phyloP scores from a whole-genome alignment of 2,113 vertebrate species.

The Clupea harengus region DNA sequence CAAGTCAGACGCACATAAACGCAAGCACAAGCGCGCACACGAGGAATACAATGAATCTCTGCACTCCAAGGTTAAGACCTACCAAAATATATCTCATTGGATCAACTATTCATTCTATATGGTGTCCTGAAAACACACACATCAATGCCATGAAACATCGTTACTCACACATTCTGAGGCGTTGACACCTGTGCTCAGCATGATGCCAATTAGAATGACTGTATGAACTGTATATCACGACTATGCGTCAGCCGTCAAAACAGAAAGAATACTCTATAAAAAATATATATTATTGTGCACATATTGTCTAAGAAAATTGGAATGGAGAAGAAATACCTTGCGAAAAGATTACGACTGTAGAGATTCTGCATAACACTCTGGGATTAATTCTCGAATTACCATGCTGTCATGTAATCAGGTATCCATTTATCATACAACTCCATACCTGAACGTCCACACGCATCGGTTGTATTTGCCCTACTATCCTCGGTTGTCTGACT shows the following conservation, averaged over 20 bases:
- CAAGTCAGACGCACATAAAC: no score
- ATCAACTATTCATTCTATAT: not conserved
- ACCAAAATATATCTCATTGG: not conserved
- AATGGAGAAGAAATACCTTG: not conserved
- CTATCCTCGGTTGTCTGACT: not conserved
- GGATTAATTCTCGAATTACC: not conserved
- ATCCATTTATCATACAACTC: not conserved
- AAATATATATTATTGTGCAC: no score
- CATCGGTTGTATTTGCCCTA: not conserved
- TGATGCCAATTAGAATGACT: not conserved
- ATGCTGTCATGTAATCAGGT: not conserved
- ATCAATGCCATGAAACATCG: not conserved
- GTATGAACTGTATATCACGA: no score
- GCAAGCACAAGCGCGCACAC: not conserved
- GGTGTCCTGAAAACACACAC: not conserved
- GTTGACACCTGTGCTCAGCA: not conserved
- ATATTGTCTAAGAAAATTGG: not conserved
- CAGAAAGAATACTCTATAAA: no score
- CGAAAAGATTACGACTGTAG: not conserved
- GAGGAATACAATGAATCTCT: not conserved
- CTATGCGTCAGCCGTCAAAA: not conserved
- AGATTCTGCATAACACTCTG: not conserved
- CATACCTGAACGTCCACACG: not conserved
- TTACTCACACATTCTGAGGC: not conserved
- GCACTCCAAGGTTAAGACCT: not conserved